phyloP scores from a whole-genome alignment of 2,113 vertebrate species.

The Spilogale gracilis region DNA sequence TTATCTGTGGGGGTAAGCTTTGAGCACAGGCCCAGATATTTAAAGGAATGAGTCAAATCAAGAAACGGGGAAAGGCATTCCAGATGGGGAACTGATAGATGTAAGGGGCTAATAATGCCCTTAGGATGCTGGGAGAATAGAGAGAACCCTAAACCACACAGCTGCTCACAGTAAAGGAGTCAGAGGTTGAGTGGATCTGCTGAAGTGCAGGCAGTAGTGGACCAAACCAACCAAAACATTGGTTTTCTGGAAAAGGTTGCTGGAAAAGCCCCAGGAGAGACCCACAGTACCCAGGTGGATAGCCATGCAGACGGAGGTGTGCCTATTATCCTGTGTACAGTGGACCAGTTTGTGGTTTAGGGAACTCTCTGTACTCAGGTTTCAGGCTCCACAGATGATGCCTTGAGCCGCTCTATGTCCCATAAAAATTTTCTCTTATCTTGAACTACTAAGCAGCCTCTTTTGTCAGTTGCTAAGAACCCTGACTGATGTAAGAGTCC shows the following conservation, averaged over 20 bases:
- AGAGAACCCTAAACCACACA: background rate
- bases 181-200: no score
- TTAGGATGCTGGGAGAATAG: background rate
- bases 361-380: background rate
- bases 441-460: background rate
- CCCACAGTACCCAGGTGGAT: rapidly evolving
- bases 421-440: background rate
- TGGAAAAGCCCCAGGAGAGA: no score
- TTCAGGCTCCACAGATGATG: background rate
- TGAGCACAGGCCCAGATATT: background rate
- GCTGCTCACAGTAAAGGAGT: background rate
- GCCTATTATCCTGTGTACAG: rapidly evolving
- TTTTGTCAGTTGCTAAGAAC: background rate
- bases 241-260: background rate
- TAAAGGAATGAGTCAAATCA: background rate
- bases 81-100: background rate
- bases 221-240: no score
- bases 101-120: background rate
- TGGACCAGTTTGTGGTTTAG: background rate
- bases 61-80: background rate
- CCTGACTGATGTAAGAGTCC: background rate
- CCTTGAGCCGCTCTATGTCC: background rate
- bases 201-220: background rate
- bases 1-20: background rate
- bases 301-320: rapidly evolving